These are phyloP conservation scores for Rotaria macrura DNA, from an alignment of 2,888 invertebrate genomes.

Conservation along the genomic window DNA sequence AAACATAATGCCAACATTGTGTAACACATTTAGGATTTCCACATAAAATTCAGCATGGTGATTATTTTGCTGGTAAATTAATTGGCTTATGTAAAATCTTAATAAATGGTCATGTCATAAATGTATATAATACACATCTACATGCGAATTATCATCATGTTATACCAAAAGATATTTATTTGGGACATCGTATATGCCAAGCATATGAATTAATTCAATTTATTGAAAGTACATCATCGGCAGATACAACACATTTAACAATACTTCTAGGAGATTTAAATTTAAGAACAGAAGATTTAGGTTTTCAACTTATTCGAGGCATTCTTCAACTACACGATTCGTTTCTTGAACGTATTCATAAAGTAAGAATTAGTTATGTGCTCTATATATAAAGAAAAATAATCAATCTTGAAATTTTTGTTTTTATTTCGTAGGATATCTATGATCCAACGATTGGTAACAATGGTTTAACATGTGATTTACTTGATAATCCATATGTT, in stretches of 20 bases:
- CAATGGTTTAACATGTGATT: conserved; percentile 11
- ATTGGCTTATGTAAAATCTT: conserved; percentile 46
- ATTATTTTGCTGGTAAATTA: conserved; percentile 95
- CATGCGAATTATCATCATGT: conserved; percentile 74
- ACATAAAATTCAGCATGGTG: conserved; percentile 84
- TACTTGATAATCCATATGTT: conserved; percentile 6
- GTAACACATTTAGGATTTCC: conserved; percentile 56
- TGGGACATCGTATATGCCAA: conserved; percentile 80
- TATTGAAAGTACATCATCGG: conserved; percentile 64
- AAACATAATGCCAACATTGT: too few species aligned
- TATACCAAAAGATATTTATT: conserved; percentile 67
- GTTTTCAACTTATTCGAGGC: conserved; percentile 53
- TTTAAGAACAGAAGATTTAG: conserved; percentile 67
- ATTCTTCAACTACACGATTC: conserved; percentile 37
- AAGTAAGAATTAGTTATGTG: too few species aligned
- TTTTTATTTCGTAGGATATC: neutral
- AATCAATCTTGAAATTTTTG: too few species aligned
- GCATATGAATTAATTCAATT: conserved; percentile 89
- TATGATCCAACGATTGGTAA: neutral
- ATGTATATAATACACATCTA: conserved; percentile 86
- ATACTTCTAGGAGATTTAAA: conserved; percentile 89
- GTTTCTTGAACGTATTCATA: conserved; percentile 5
- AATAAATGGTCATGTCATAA: conserved; percentile 57
- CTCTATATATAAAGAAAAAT: too few species aligned
- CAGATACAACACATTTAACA: conserved; percentile 61